These are phyloP conservation scores for Ancistrus triradiatus DNA, from an alignment of 2,113 vertebrate species.

Conservation along the genomic window DNA sequence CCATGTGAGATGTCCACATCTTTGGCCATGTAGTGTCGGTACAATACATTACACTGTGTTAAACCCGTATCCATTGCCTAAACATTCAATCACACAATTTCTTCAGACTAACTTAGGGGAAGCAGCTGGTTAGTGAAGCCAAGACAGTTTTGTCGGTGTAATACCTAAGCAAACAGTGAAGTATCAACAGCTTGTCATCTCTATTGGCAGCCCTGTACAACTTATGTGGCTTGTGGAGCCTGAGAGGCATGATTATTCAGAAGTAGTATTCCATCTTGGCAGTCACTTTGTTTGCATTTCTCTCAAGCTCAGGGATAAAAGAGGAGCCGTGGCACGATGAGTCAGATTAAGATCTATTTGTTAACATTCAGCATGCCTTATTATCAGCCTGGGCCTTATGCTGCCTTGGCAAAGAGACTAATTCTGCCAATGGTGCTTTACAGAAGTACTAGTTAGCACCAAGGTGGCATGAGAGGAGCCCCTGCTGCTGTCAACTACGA, in stretches of 20 bases:
- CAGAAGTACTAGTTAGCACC: conserved; percentile 74
- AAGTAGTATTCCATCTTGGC: conserved; percentile 70
- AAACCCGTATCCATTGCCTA: no score
- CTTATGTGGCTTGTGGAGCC: conserved; percentile 61
- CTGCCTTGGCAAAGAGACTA: conserved; percentile 54
- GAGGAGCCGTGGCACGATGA: conserved; percentile 75
- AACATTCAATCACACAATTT: conserved; percentile 36
- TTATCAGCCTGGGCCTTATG: conserved; percentile 58
- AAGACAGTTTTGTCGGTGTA: conserved; percentile 54
- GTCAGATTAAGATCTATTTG: conserved; percentile 90
- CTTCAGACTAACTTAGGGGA: conserved; percentile 40
- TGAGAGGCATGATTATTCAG: conserved; percentile 62
- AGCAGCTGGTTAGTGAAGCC: conserved; percentile 32
- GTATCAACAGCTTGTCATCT: conserved; percentile 55
- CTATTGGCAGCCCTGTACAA: conserved; percentile 35
- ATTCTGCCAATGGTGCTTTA: conserved; percentile 57
- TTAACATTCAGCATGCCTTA: conserved; percentile 73
- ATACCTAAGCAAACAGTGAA: conserved; percentile 65
- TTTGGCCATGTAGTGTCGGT: no score
- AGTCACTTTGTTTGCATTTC: conserved; percentile 84
- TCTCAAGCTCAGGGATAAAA: conserved; percentile 89
- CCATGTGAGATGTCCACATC: no score
- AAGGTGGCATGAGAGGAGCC: conserved; percentile 70
- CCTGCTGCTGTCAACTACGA: conserved; percentile 60
- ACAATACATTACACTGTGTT: no score